Evolutionary conservation across 2,113 vertebrate species (phyloP), one percentile per base, ranked within the genome.

Genomic region (Chaetura pelagica): DNA sequence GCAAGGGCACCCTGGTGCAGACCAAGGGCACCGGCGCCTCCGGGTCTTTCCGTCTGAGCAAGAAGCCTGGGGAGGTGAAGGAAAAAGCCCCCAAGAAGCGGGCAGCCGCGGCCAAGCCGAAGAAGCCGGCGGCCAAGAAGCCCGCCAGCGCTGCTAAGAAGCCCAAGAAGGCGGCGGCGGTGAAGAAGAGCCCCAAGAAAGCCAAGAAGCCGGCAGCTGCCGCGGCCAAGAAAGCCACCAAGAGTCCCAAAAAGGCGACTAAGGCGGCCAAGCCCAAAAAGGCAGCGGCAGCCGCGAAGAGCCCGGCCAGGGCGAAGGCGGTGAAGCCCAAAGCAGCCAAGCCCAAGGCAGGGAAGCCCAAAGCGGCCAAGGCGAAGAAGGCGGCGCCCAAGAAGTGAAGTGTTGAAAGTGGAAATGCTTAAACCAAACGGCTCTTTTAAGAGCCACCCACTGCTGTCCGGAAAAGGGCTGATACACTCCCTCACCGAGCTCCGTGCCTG

Each of bases 381-480:
- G 92, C 83, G 1, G 78, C 89, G 0, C 22, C 94, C 1, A 97
- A 94, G 86, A 98, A 97, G 51, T 96, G 93, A 96, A 74, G 84
- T 69, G 59, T 44, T 94, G 35, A 92, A 92, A 89, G 87, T 92
- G 89, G 86, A 98, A 90, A 51, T 98, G 81, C 68, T 90, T 32
- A 68, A 87, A 96, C 85, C 97, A 91, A 98, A 98, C 95, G 97
- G 98, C 98, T 98, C 98, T 98, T 98, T 98, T 98, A 97, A 98
- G 97, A 98, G 97, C 98, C 97, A 97, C 96, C 59, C 57, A 97
- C 51, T 81, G 2, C 22, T 32, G 18, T 93, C 77, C 62, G 5
- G 3, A n/a, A 93, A 95, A 91, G 94, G 84, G 93, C 32, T 86
- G 97, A 55, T 48, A 35, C 94, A 79, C 95, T 95, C 81, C 18